Evolutionary conservation across 2,113 vertebrate genomes (phyloP).

Genomic region (Sciurus niger): DNA sequence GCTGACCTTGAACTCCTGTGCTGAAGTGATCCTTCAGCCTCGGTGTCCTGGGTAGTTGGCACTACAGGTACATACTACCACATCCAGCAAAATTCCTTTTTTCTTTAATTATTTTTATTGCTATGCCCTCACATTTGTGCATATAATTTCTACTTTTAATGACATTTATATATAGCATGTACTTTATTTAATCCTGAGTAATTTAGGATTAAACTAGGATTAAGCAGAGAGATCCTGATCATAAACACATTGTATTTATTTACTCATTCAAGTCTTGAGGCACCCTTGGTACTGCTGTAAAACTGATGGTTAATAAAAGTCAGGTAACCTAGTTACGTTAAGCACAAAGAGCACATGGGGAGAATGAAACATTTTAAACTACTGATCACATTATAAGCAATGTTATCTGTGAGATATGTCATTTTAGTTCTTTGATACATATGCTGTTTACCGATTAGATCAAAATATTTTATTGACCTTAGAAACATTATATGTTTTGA

Average conservation of each 20-base stretch:
- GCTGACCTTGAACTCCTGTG: not conserved
- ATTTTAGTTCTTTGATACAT: not conserved
- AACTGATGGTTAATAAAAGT: not conserved
- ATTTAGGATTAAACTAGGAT: not conserved
- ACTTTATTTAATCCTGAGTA: not conserved
- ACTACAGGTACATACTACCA: not conserved
- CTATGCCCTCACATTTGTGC: not conserved
- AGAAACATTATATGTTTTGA: not conserved
- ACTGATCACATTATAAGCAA: not conserved
- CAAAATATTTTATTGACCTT: conserved; percentile 29
- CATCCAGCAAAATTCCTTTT: not conserved
- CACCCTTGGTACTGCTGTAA: not conserved
- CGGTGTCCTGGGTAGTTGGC: not conserved
- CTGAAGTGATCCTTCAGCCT: not conserved
- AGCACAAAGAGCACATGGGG: not conserved
- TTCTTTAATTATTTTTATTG: not conserved
- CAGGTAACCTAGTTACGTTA: not conserved
- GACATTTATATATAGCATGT: not conserved
- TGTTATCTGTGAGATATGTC: not conserved
- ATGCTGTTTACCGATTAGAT: not conserved
- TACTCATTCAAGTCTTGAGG: not conserved
- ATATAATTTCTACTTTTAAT: not conserved
- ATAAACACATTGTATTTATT: not conserved
- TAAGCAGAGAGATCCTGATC: not conserved
- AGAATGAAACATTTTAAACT: conserved; percentile 22